Conservation (phyloP, 2,797 vertebrate genomes). For the Clarias laeviceps region DNA sequence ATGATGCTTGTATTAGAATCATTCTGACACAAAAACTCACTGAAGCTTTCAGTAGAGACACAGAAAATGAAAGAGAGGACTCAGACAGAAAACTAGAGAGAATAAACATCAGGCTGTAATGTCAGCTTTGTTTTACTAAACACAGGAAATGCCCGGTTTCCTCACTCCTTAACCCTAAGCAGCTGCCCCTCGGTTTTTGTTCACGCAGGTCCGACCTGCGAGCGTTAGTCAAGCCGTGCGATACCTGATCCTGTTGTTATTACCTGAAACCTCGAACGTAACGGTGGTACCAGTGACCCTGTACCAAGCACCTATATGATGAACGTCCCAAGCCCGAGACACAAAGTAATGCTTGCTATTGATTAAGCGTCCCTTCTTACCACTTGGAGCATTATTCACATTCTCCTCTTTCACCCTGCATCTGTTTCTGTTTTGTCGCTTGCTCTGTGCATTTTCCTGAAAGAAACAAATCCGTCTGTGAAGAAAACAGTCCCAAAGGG, state of each 20-base stretch:
- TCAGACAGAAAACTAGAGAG: conserved; percentile 8
- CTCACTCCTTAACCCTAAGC: conserved; percentile 67
- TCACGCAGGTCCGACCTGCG: conserved; percentile 27
- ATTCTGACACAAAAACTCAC: background rate
- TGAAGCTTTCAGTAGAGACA: background rate
- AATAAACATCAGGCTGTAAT: conserved; percentile 51
- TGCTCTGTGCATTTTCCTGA: conserved; percentile 47
- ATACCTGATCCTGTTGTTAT: conserved; percentile 65
- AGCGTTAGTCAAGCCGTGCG: conserved; percentile 53
- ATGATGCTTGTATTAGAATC: no score
- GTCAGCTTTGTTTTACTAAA: conserved; percentile 69
- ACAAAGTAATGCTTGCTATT: conserved; percentile 31
- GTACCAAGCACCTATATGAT: background rate
- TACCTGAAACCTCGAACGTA: conserved; percentile 53
- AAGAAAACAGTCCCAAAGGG: conserved; percentile 6
- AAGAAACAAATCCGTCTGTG: conserved; percentile 39
- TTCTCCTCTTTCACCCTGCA: conserved; percentile 42
- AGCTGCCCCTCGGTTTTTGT: conserved; percentile 59
- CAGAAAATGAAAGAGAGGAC: background rate
- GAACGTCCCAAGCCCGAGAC: background rate
- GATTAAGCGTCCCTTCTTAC: conserved; percentile 21
- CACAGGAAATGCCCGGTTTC: conserved; percentile 69
- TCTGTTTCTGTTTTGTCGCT: conserved; percentile 59
- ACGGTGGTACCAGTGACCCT: background rate
- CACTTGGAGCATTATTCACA: conserved; percentile 18